Evolutionary conservation across 2,113 vertebrate species (phyloP).

Genomic region (Penelope pileata): DNA sequence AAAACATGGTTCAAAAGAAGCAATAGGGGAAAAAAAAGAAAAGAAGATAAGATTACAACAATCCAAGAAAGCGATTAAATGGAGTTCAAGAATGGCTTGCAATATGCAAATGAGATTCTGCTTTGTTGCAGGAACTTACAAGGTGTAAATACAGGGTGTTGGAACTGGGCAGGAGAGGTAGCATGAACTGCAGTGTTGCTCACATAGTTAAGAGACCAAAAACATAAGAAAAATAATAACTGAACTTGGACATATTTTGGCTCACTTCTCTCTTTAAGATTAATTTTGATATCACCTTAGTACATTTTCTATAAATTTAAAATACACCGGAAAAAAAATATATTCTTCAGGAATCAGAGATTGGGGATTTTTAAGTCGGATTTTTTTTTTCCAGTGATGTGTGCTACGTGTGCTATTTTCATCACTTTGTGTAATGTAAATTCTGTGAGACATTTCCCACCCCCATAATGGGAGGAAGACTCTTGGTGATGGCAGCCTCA

Average conservation of each 20-base stretch:
- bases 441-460: neutral
- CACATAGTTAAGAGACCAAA: neutral
- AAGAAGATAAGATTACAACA: neutral
- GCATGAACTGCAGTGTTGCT: neutral
- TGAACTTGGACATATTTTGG: neutral
- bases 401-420: neutral
- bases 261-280: neutral
- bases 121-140: neutral
- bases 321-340: rapidly evolving
- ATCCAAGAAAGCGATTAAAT: neutral
- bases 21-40: neutral
- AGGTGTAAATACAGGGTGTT: neutral
- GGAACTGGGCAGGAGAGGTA: neutral
- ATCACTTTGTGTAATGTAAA: neutral
- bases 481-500: neutral
- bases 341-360: neutral
- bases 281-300: neutral
- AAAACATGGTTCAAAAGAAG: neutral
- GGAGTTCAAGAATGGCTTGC: neutral
- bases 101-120: neutral
- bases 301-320: neutral
- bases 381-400: neutral
- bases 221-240: neutral
- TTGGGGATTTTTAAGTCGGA: neutral
- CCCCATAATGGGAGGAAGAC: neutral